Percentiles rank a stretch among this genome's conserved stretches.
phyloP scores from a whole-genome alignment of 2,888 invertebrate genomes.

The Drosophila helvetica region DNA sequence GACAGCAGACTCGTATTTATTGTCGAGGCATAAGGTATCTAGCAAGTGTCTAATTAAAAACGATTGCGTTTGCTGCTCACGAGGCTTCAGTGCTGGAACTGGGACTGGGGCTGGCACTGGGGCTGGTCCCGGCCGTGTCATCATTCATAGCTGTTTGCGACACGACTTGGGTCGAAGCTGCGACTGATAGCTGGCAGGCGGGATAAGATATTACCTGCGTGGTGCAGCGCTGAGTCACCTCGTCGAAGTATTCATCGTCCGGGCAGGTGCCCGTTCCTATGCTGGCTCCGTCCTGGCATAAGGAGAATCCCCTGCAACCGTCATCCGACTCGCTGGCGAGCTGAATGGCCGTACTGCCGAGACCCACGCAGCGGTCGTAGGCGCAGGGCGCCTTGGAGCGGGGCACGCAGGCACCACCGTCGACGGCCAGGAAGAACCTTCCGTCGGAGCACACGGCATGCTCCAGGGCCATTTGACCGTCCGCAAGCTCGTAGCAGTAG shows the following conservation, averaged over 20 bases:
- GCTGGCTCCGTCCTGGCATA: constrained; percentile 74
- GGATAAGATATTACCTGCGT: constrained; percentile 61
- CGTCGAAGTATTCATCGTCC: constrained; percentile 72
- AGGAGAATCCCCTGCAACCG: constrained; percentile 70
- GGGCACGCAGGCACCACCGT: constrained; percentile 74
- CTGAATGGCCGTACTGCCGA: constrained; percentile 69
- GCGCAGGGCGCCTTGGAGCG: constrained; percentile 66
- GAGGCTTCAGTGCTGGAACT: constrained; percentile 14
- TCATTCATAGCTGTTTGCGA: constrained; percentile 41
- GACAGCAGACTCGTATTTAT: constrained; percentile 13
- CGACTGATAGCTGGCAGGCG: constrained; percentile 63
- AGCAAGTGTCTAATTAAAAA: constrained; percentile 44
- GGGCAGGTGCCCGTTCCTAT: constrained; percentile 75
- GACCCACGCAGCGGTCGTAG: constrained; percentile 73
- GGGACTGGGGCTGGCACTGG: not conserved
- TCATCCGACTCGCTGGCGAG: constrained; percentile 76
- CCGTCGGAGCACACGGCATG: constrained; percentile 66
- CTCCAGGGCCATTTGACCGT: constrained; percentile 47
- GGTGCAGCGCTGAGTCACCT: constrained; percentile 74
- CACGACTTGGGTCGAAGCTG: constrained; percentile 22
- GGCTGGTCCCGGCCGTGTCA: constrained; percentile 5
- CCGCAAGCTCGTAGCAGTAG: constrained; percentile 57
- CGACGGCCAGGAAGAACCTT: constrained; percentile 65
- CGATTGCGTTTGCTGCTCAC: constrained; percentile 26
- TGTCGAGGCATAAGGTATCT: constrained; percentile 17